Evolutionary conservation across 2,797 vertebrate species (phyloP), one percentile per base, ranked within the genome.

Genomic region (Anguilla pacifica): DNA sequence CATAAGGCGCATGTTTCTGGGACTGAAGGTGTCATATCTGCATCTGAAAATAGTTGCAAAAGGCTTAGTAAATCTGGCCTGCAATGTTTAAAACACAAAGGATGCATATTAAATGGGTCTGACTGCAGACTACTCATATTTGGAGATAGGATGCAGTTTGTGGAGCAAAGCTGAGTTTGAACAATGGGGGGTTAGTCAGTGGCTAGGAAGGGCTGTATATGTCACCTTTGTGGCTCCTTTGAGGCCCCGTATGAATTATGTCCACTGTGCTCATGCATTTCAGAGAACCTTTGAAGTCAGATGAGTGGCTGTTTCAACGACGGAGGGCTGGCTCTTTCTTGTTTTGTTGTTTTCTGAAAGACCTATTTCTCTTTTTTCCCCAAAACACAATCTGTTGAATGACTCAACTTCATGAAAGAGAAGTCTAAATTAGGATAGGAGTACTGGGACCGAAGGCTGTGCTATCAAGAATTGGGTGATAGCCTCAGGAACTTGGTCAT

Each of bases 181-280:
- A 55, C 67, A 79, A 86, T 79, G 72, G 72, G 51, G 70, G 10
- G 55, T 74, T 49, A 74, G 11, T 72, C 51, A 39, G 46, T 28
- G 22, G 49, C n/a, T 6, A 46, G 55, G 85, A 31, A 67, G 39
- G 25, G 67, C 31, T 74, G 85, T 86, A 51, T 53, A 51, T 53
- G 70, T 57, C 2, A 43, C 67, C 17, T 25, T 51, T 53, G 6
- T 0, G 22, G 67, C 59, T 86, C 49, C 28, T 57, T 39, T 35
- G 70, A 35, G 51, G 25, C 3, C 51, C 72, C 85, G 13, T 19
- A 22, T 79, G 51, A 86, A 79, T 46, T 86, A 6, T n/a, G 49
- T 86, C 85, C 64, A 64, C 67, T 86, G 25, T 43, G 67, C 46
- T 86, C 49, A 49, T 74, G 67, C 85, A 86, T 31, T 74, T 67